Percentiles rank a stretch among this genome's conserved stretches.
Evolutionary conservation across 2,797 vertebrate species (phyloP).

Genomic region (Phoxinus dragarum): DNA sequence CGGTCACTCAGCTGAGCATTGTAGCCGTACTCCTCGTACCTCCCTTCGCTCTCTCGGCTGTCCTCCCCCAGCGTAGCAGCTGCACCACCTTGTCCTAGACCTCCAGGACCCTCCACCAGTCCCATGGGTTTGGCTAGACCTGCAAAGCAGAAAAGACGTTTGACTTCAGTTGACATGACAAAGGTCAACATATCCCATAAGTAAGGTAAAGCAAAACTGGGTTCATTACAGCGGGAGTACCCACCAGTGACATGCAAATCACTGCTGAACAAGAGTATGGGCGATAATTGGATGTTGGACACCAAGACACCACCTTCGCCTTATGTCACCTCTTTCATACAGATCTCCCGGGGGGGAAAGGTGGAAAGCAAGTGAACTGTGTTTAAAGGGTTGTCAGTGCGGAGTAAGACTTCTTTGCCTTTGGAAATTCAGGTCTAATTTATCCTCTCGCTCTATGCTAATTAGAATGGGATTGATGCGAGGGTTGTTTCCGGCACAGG

Average conservation of each 20-base stretch:
- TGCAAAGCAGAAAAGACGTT: constrained; percentile 63
- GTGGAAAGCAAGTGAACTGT: constrained; percentile 24
- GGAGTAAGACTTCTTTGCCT: neutral
- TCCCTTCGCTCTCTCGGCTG: constrained; percentile 86
- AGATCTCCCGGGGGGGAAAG: neutral
- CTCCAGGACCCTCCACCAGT: constrained; percentile 95
- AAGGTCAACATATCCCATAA: constrained; percentile 8
- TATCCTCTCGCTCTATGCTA: neutral
- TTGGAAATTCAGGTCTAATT: constrained; percentile 12
- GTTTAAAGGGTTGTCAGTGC: constrained; percentile 6
- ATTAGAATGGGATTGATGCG: constrained; percentile 24
- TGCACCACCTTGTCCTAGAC: constrained; percentile 92
- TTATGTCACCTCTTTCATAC: constrained; percentile 25
- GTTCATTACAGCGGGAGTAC: constrained; percentile 8
- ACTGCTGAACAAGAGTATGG: neutral
- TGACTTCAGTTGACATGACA: constrained; percentile 9
- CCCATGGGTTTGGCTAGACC: constrained; percentile 96
- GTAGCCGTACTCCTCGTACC: constrained; percentile 95
- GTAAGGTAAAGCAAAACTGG: neutral
- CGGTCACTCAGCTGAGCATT: constrained; percentile 96
- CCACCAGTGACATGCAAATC: constrained; percentile 24
- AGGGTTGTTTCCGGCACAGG: neutral
- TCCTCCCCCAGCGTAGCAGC: constrained; percentile 91
- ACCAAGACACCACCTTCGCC: constrained; percentile 22
- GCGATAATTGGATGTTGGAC: constrained; percentile 45